Base-by-base conservation (phyloP, 37 sponge, comb jelly and placozoan genomes). In the Cladorhizidae sp. region DNA sequence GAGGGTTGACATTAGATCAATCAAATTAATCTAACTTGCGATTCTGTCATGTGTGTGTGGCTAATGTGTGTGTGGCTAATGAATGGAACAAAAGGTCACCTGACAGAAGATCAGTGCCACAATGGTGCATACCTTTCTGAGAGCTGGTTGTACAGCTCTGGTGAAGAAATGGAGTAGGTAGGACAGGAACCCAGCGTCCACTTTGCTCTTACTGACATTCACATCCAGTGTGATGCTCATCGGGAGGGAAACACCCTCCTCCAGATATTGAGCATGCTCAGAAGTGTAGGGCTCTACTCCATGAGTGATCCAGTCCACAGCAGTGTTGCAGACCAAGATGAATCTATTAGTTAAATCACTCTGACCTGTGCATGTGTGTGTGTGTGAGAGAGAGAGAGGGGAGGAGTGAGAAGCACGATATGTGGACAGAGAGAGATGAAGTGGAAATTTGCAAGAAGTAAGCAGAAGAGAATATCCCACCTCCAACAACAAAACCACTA, bases 301-400 rank as follows among this genome's bases (percentile, higher is more conserved):
- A 56, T 76, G 57, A 37, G 85, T 31, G 21, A 76, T 43, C 86
- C 81, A 85, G 64, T 90, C 90, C 72, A 90, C 90, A 56, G 90
- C 84, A 5, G 39, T 70, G 61, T 63, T 70, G 54, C 76, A 80
- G 2, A 71, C 76, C 15, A 9, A 22, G 17, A 59, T 36, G 42
- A 90, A 90, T 3, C 86, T 80, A 57, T 36, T 75, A 62, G 61
- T 75, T 49, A 85, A 76, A n/a, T 90, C 86, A 17, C 79, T 40
- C 1, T 86, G 87, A 43, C 83, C 83, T 82, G 62, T 1, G 35
- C 5, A 12, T 23, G 28, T 23, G 28, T 28, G 28, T 59, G 28
- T 59, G 61, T 59, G 28, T 28, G 61, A 17, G 61, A 17, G 61
- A 7, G 61, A 6, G 61, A 17, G n/a, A 17, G 28, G 3, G 28